These are phyloP conservation scores for Pemphredon lugubris DNA, from an alignment of 2,888 invertebrate genomes.

Conservation along the genomic window DNA sequence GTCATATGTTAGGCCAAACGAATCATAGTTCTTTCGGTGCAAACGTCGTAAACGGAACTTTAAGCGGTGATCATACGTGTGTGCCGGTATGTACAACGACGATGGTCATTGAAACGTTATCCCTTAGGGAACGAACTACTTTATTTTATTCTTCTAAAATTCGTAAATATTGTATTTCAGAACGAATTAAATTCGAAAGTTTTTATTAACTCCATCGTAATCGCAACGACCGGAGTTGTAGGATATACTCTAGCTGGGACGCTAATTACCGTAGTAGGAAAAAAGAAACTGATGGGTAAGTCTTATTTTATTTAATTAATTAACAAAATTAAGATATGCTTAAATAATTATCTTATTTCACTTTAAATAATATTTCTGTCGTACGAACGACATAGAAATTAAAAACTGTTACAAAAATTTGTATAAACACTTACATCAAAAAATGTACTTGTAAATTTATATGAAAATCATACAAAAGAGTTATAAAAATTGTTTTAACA, in stretches of 20 bases:
- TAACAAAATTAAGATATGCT: neutral
- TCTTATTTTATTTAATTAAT: conserved; percentile 20
- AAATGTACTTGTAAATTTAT: too few relatives aligned
- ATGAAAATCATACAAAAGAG: too few relatives aligned
- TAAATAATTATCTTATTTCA: neutral
- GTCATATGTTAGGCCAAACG: conserved; percentile 67
- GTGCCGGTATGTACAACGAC: conserved; percentile 45
- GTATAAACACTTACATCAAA: neutral
- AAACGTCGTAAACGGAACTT: conserved; percentile 23
- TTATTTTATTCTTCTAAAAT: neutral
- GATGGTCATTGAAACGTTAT: neutral
- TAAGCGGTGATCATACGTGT: conserved; percentile 16
- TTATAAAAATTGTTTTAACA: too few relatives aligned
- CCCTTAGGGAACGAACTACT: too few relatives aligned
- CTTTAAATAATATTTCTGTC: too few relatives aligned
- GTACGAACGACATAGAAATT: too few relatives aligned
- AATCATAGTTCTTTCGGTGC: conserved; percentile 26
- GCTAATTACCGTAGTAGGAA: conserved; percentile 82
- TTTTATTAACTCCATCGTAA: conserved; percentile 87
- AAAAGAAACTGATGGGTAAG: conserved; percentile 83
- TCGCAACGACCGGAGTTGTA: conserved; percentile 84
- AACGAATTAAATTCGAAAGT: conserved; percentile 83
- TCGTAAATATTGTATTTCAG: conserved; percentile 44
- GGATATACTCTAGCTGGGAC: conserved; percentile 85
- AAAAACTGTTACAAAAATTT: too few relatives aligned